Conservation (phyloP, 2,797 vertebrate species). For the Semaprochilodus insignis region DNA sequence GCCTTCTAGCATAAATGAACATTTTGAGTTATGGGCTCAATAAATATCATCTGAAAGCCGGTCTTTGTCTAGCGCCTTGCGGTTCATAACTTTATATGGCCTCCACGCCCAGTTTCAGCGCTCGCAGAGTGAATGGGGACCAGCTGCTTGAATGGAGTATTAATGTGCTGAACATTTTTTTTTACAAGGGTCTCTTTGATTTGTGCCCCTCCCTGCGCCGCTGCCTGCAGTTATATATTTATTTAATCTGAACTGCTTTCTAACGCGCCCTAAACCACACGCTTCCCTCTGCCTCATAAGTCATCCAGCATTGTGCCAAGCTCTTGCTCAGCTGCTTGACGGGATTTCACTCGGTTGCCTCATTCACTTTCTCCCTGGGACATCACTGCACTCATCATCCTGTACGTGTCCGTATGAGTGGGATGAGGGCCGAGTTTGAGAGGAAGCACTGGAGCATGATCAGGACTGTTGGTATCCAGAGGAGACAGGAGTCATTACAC, state of each 20-base stretch:
- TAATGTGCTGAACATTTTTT: constrained; percentile 50
- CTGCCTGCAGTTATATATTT: constrained; percentile 48
- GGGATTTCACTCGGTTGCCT: constrained; percentile 26
- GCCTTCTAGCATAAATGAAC: constrained; percentile 4
- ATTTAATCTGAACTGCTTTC: constrained; percentile 50
- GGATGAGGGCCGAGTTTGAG: not conserved
- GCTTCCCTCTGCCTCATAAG: constrained; percentile 40
- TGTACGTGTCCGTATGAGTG: not conserved
- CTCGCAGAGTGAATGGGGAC: constrained; percentile 48
- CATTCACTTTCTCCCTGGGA: constrained; percentile 22
- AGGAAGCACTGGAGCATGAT: not conserved
- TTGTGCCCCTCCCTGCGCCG: constrained; percentile 33
- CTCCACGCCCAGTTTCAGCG: constrained; percentile 51
- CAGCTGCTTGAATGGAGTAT: constrained; percentile 58
- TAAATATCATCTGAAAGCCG: constrained; percentile 30
- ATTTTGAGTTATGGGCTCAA: not conserved
- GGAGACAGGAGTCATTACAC: too few relatives aligned
- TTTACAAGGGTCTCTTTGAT: constrained; percentile 51
- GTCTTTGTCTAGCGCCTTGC: constrained; percentile 31
- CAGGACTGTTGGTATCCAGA: too few relatives aligned
- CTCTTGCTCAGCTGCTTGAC: constrained; percentile 4
- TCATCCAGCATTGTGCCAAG: constrained; percentile 11
- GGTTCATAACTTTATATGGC: constrained; percentile 48
- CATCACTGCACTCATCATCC: constrained; percentile 4
- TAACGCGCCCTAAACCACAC: constrained; percentile 49